Conservation (phyloP, 2,888 invertebrate species). For the Theodoxus fluviatilis region DNA sequence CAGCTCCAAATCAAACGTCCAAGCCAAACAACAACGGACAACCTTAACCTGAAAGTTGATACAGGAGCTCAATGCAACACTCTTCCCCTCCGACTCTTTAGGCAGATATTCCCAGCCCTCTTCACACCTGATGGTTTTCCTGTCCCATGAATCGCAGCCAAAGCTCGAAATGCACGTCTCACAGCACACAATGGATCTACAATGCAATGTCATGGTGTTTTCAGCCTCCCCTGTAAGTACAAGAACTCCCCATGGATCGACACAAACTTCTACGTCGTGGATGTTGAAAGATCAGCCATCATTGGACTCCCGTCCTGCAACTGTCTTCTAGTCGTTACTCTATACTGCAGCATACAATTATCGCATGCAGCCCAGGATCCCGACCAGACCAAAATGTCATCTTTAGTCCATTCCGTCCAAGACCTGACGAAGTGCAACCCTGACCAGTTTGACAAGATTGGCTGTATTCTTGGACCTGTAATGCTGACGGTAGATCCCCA, state of each 20-base stretch:
- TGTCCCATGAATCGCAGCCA: neutral
- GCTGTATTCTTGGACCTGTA: constrained; percentile 19
- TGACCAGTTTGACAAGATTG: constrained; percentile 29
- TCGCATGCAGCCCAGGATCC: neutral
- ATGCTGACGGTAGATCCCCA: neutral
- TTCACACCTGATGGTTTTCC: neutral
- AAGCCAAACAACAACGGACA: neutral
- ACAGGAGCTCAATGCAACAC: constrained; percentile 30
- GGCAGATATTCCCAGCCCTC: constrained; percentile 26
- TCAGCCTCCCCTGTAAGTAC: neutral
- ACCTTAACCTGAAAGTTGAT: constrained; percentile 29
- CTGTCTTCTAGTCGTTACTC: constrained; percentile 24
- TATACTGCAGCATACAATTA: constrained; percentile 14
- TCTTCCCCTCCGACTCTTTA: constrained; percentile 26
- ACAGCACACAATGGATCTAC: constrained; percentile 27
- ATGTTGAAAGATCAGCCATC: constrained; percentile 28
- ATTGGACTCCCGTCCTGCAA: constrained; percentile 29
- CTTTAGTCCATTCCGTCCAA: neutral
- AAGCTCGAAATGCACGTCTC: constrained; percentile 6
- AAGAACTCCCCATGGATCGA: neutral
- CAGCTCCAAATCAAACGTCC: neutral
- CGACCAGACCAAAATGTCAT: too few relatives aligned
- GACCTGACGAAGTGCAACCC: constrained; percentile 21
- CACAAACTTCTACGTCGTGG: constrained; percentile 29
- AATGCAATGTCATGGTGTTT: constrained; percentile 24